Evolutionary conservation across 2,113 vertebrate species (phyloP).

Genomic region (Onychostruthus taczanowskii): DNA sequence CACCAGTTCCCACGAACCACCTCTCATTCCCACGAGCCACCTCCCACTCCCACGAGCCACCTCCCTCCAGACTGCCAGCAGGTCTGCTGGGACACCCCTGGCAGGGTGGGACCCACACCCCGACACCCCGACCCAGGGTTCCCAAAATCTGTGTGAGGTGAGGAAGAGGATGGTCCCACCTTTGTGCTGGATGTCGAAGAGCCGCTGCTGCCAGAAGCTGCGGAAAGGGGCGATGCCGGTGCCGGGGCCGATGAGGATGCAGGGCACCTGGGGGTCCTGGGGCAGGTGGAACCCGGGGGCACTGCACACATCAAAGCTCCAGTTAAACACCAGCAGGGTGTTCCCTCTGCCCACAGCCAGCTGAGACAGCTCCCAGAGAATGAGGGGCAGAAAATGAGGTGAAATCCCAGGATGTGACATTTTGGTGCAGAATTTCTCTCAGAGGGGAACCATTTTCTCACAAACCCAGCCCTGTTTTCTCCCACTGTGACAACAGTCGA

Average conservation of each 20-base stretch:
- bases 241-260: conserved; percentile 93
- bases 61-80: no score
- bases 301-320: conserved; percentile 44
- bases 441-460: neutral
- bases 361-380: neutral
- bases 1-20: neutral
- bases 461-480: neutral
- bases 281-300: conserved; percentile 94
- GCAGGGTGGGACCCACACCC: fast-evolving
- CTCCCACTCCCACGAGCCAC: fast-evolving
- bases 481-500: fast-evolving
- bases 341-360: neutral
- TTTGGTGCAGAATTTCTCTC: neutral
- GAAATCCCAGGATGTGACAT: neutral
- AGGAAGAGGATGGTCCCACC: conserved; percentile 62
- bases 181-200: conserved; percentile 89
- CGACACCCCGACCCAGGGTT: fast-evolving
- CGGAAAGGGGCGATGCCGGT: conserved; percentile 97
- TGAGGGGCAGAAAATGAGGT: neutral
- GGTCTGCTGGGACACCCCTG: neutral
- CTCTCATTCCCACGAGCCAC: fast-evolving
- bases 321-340: neutral
- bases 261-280: conserved; percentile 88
- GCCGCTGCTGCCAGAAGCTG: conserved; percentile 97
- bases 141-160: neutral